A percentile compares a stretch with the other conserved stretches of the same genome.
phyloP scores from a whole-genome alignment of 2,888 invertebrate species.

The Chrysotoxum bicinctum region DNA sequence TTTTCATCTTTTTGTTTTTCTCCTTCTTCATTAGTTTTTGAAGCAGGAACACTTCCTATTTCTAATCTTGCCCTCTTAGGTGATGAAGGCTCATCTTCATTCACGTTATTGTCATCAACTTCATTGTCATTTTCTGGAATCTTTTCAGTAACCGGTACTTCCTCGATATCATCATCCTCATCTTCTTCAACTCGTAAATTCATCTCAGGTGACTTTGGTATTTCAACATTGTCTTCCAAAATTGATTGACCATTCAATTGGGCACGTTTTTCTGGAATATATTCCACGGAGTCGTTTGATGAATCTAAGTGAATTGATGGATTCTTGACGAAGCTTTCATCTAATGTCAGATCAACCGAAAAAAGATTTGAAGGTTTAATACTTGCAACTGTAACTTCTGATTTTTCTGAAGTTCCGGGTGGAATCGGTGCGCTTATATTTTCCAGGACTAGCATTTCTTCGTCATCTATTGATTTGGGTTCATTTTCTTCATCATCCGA shows the following conservation, averaged over 20 bases:
- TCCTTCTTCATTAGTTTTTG: not conserved
- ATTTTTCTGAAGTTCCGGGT: not conserved
- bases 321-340: constrained; percentile 23
- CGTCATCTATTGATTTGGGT: not conserved
- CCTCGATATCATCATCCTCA: constrained; percentile 40
- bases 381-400: not conserved
- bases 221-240: constrained; percentile 2
- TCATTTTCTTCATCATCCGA: constrained; percentile 27
- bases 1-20: constrained; percentile 26
- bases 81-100: not conserved
- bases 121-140: not conserved
- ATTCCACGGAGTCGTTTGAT: constrained; percentile 63
- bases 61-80: constrained; percentile 47
- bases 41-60: not conserved
- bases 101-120: not conserved
- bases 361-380: not conserved
- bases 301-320: constrained; percentile 55
- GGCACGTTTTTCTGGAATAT: constrained; percentile 15
- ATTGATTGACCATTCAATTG: not conserved
- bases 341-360: constrained; percentile 52
- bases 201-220: constrained; percentile 57
- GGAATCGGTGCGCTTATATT: not conserved
- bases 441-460: constrained; percentile 8
- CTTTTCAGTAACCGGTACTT: not conserved
- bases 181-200: constrained; percentile 61